Evolutionary conservation across 2,888 invertebrate species (phyloP).

Genomic region (Coenonympha glycerion): DNA sequence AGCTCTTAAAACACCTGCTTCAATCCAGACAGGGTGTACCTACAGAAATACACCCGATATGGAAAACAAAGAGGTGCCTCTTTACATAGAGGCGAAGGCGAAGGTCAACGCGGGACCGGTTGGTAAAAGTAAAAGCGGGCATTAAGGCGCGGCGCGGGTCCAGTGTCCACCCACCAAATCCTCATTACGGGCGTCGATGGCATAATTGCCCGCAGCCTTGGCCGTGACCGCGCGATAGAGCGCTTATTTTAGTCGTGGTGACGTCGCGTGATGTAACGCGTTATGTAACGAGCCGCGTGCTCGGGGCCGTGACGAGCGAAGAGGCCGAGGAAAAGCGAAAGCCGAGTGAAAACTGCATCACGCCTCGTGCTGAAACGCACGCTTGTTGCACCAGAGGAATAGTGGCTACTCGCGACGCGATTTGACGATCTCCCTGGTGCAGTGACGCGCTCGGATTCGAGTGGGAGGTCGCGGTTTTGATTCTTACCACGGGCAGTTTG

Average conservation of each 20-base stretch:
- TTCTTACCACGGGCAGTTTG: too few species aligned
- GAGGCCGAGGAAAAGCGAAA: slow-evolving; percentile 62
- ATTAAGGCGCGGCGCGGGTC: slow-evolving; percentile 48
- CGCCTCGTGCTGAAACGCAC: slow-evolving; percentile 15
- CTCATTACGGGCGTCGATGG: slow-evolving; percentile 63
- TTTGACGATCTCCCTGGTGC: too few species aligned
- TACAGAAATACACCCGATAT: too few species aligned
- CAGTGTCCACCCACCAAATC: slow-evolving; percentile 72
- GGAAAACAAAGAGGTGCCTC: too few species aligned
- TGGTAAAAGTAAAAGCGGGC: slow-evolving; percentile 72
- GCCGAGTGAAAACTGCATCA: slow-evolving; percentile 60
- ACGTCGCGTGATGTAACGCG: slow-evolving; percentile 67
- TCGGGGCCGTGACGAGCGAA: slow-evolving; percentile 45
- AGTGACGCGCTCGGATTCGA: too few species aligned
- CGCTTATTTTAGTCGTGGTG: slow-evolving; percentile 70
- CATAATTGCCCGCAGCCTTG: slow-evolving; percentile 72
- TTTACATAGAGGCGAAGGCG: slow-evolving; percentile 41
- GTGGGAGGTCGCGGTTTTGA: too few species aligned
- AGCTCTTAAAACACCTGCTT: too few species aligned
- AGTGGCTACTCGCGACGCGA: too few species aligned
- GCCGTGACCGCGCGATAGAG: slow-evolving; percentile 72
- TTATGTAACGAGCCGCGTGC: slow-evolving; percentile 61
- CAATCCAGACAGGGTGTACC: too few species aligned
- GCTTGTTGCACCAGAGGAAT: too few species aligned
- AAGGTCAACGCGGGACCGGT: slow-evolving; percentile 63